Evolutionary conservation across 2,797 vertebrate genomes (phyloP), one percentile per base, ranked within the genome.

Genomic region (Ibycter americanus): DNA sequence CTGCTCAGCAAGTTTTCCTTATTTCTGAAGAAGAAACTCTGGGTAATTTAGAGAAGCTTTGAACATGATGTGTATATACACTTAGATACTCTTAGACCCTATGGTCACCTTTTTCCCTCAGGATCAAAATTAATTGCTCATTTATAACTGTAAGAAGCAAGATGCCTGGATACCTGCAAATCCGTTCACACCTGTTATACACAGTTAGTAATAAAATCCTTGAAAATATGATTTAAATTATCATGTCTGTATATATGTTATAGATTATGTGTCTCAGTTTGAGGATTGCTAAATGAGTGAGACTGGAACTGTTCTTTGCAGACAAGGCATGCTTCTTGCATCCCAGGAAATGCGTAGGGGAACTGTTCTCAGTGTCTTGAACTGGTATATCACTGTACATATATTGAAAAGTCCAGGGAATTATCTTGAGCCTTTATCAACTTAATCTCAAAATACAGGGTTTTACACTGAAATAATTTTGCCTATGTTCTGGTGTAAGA

Each of bases 21-120:
- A 58, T 84, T 92, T 83, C 65, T 89, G 72, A 85, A 42, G 73
- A 52, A 89, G 52, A 34, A 77, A 29, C 29, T 76, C 51, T 51
- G 46, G 14, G 29, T 91, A 87, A 85, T 85, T 90, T 87, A 78
- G 89, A 95, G 90, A 96, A 84, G 19, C 20, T 89, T 31, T 52
- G 66, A 83, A 44, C 9, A 11, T 87, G 63, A 93, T 90, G 88
- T 95, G 36, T 52, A 32, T 26, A 84, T 54, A 70, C 51, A 65
- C 4, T 29, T 66, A 66, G 46, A 65, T 85, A 66, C 73, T 77
- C 38, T 56, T 87, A 78, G 81, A 72, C 32, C 32, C 56, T 25
- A 1, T 31, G 12, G 34, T 82, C 55, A 77, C 70, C 32, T 80
- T 89, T 92, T 58, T 12, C 72, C 58, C 44, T 55, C n/a, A 65